Percentiles rank a stretch among this genome's conserved stretches.
These are phyloP conservation scores for Strix aluco DNA, from an alignment of 2,113 vertebrate species.

Conservation along the genomic window DNA sequence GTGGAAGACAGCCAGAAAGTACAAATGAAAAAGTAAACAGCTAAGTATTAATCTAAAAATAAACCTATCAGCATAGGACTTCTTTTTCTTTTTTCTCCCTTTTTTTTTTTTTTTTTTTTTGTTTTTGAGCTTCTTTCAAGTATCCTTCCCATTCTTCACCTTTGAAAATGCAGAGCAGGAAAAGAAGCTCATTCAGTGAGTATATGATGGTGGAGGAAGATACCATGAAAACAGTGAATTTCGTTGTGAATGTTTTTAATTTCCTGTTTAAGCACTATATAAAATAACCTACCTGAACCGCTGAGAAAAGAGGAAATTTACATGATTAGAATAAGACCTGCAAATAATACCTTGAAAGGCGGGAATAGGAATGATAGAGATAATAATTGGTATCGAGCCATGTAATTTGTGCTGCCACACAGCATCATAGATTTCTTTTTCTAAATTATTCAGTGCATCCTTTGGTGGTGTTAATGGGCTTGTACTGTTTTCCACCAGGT, in stretches of 20 bases:
- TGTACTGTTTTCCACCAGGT: neutral
- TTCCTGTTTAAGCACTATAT: constrained; percentile 69
- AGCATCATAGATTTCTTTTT: neutral
- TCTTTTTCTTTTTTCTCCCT: neutral
- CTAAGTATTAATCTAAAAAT: constrained; percentile 21
- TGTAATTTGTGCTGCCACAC: constrained; percentile 35
- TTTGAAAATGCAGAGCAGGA: constrained; percentile 36
- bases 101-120: neutral
- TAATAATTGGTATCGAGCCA: constrained; percentile 41
- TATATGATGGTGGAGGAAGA: constrained; percentile 55
- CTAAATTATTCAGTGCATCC: neutral
- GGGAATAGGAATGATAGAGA: constrained; percentile 23
- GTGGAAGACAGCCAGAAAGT: neutral
- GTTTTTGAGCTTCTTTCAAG: neutral
- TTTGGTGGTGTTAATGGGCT: neutral
- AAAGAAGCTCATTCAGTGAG: constrained; percentile 17
- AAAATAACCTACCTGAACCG: constrained; percentile 64
- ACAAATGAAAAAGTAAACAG: neutral
- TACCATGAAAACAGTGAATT: constrained; percentile 52
- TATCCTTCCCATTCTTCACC: neutral
- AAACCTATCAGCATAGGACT: neutral
- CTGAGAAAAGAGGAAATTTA: constrained; percentile 71
- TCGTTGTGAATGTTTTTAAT: constrained; percentile 65
- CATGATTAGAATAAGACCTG: constrained; percentile 69
- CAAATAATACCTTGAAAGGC: constrained; percentile 57